phyloP scores from a whole-genome alignment of 2,888 invertebrate species.

The Trichopoda pennipes region DNA sequence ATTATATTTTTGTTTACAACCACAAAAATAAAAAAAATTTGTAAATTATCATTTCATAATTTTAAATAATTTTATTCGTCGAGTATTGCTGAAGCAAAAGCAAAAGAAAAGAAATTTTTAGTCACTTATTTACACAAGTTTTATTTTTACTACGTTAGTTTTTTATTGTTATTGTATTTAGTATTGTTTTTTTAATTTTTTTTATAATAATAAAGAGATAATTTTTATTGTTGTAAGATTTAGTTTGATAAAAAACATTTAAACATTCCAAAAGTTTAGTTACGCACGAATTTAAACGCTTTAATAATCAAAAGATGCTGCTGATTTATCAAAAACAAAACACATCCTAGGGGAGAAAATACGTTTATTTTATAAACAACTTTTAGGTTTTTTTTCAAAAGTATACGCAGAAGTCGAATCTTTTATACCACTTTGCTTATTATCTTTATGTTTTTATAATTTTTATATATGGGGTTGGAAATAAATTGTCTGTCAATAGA shows the following conservation, averaged over 20 bases:
- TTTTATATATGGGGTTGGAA: too few relatives aligned
- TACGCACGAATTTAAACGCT: neutral
- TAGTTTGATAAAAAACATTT: neutral
- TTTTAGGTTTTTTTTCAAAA: neutral
- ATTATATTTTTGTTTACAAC: conserved; percentile 41
- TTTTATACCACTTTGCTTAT: too few relatives aligned
- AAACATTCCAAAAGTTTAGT: conserved; percentile 24
- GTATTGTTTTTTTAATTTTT: too few relatives aligned
- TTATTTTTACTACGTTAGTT: conserved; percentile 9
- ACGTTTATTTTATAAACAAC: neutral
- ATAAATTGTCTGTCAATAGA: too few relatives aligned
- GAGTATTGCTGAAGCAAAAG: neutral
- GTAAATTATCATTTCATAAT: neutral
- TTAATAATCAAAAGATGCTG: conserved; percentile 13
- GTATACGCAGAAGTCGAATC: neutral
- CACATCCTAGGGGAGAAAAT: neutral
- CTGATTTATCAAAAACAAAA: conserved; percentile 5
- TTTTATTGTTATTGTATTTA: conserved; percentile 12
- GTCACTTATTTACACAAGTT: neutral
- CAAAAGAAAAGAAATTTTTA: neutral
- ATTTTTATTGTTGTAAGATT: conserved; percentile 1
- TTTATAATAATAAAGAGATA: conserved; percentile 19
- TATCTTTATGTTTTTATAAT: too few relatives aligned
- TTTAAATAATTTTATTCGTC: too few relatives aligned
- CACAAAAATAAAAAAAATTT: conserved; percentile 9